Conservation (phyloP, 1,140 invertebrate genomes). For the Propsilocerus akamusi region DNA sequence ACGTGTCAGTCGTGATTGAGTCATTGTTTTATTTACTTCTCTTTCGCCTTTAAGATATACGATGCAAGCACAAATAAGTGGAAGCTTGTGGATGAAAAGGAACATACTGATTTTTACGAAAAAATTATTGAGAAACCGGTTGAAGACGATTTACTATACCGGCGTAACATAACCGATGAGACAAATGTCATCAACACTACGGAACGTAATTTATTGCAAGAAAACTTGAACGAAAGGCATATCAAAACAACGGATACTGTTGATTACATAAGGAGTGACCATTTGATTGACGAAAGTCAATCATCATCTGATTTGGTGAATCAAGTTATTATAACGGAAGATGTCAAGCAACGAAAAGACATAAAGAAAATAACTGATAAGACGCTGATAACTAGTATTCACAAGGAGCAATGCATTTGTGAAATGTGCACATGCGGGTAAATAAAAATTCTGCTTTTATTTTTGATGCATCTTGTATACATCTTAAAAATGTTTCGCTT, state of each 20-base stretch:
- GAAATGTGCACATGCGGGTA: slow-evolving; percentile 82
- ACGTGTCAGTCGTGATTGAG: too few species aligned
- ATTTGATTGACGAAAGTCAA: neutral
- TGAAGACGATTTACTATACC: slow-evolving; percentile 5
- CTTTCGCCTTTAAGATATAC: slow-evolving; percentile 14
- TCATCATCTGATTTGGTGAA: slow-evolving; percentile 3
- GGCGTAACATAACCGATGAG: neutral
- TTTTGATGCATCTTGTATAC: slow-evolving; percentile 8
- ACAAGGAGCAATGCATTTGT: slow-evolving; percentile 70
- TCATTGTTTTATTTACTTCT: too few species aligned
- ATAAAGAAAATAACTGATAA: slow-evolving; percentile 7
- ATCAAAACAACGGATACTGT: neutral
- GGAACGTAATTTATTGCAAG: neutral
- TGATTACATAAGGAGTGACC: neutral
- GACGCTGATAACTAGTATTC: slow-evolving; percentile 11
- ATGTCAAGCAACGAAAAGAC: neutral
- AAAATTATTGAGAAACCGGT: slow-evolving; percentile 23
- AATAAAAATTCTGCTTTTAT: slow-evolving; percentile 26
- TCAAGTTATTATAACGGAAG: neutral
- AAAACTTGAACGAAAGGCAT: neutral
- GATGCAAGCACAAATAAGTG: slow-evolving; percentile 25
- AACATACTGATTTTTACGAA: slow-evolving; percentile 24
- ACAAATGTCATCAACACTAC: neutral
- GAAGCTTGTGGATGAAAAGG: slow-evolving; percentile 22
- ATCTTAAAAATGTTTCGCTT: slow-evolving; percentile 10